These are phyloP conservation scores for Erethizon dorsatum DNA, from an alignment of 2,797 vertebrate genomes.

Conservation along the genomic window DNA sequence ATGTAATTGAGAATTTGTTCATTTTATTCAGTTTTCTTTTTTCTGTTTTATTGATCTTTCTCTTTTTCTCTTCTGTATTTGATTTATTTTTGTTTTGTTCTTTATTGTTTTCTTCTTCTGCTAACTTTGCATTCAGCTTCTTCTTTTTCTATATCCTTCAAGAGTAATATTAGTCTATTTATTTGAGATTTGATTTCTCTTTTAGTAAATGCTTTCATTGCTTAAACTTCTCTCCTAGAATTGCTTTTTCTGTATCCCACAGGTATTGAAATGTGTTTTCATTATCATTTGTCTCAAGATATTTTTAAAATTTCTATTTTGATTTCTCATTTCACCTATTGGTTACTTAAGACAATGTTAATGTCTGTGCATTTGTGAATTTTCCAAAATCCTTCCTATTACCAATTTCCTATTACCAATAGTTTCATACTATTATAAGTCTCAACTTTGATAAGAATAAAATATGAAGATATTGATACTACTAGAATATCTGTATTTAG, in stretches of 20 bases:
- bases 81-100: background rate
- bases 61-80: background rate
- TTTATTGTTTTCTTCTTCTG: background rate
- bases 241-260: background rate
- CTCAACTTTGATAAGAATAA: background rate
- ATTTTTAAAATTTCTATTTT: background rate
- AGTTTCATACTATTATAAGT: background rate
- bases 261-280: background rate
- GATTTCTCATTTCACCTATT: background rate
- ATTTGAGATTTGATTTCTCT: background rate
- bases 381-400: background rate
- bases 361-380: background rate
- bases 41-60: background rate
- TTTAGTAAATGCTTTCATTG: background rate
- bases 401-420: background rate
- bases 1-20: background rate
- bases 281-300: background rate
- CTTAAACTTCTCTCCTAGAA: background rate
- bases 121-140: background rate
- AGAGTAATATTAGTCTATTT: background rate
- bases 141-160: background rate
- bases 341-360: background rate
- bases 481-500: background rate
- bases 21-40: background rate
- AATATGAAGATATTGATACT: background rate